phyloP scores from a whole-genome alignment of 2,797 vertebrate species.

The Garrulus glandarius region DNA sequence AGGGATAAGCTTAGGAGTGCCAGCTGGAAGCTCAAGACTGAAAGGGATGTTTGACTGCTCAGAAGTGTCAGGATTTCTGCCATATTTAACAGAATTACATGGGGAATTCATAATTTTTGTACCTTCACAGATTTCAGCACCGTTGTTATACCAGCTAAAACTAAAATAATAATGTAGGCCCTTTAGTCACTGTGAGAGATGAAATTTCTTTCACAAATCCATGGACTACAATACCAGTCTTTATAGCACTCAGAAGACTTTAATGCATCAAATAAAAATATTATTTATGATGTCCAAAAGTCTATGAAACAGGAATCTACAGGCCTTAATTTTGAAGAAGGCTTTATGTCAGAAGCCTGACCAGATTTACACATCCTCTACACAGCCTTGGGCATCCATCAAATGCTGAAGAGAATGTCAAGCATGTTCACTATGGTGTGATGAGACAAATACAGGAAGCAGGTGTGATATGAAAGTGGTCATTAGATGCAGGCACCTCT shows the following conservation, averaged over 20 bases:
- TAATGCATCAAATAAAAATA: not conserved
- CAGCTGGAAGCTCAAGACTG: not conserved
- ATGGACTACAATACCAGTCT: fast-evolving
- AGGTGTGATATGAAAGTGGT: not conserved
- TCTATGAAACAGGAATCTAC: not conserved
- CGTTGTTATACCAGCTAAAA: not conserved
- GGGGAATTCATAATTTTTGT: not conserved
- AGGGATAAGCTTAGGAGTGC: not conserved
- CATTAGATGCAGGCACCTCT: not conserved
- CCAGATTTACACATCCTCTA: not conserved
- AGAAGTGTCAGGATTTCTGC: not conserved
- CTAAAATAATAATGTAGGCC: fast-evolving
- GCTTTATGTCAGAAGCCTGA: not conserved
- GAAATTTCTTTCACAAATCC: not conserved
- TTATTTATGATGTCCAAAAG: not conserved
- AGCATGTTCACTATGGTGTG: fast-evolving
- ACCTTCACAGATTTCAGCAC: not conserved
- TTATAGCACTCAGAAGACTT: not conserved
- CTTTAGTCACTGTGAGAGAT: not conserved
- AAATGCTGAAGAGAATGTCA: not conserved
- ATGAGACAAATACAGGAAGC: not conserved
- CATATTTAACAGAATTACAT: not conserved
- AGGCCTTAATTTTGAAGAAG: not conserved
- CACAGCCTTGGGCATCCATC: not conserved
- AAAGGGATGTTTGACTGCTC: not conserved